A percentile compares a stretch with the other conserved stretches of the same genome.
Evolutionary conservation across 2,113 vertebrate genomes (phyloP).

Genomic region (Lepidothrix coronata): DNA sequence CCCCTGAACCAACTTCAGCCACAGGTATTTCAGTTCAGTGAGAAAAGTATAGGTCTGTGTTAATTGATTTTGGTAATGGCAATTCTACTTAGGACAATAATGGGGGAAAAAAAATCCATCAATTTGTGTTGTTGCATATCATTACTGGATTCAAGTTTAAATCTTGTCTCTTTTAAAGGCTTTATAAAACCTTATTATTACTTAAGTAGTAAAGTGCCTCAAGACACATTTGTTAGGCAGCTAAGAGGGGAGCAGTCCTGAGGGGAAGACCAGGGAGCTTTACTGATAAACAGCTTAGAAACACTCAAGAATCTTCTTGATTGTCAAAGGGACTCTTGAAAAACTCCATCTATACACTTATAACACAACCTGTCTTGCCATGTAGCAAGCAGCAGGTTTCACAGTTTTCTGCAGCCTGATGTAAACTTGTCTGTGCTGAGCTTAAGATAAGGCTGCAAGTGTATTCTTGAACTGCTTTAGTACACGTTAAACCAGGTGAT

Average conservation of each 20-base stretch:
- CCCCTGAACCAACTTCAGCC: neutral
- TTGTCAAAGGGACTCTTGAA: neutral
- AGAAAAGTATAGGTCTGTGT: neutral
- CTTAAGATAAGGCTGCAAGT: neutral
- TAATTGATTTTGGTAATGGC: neutral
- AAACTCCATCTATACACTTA: neutral
- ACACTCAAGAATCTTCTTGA: neutral
- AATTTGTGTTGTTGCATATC: neutral
- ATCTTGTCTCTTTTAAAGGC: neutral
- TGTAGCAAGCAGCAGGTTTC: neutral
- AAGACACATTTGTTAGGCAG: neutral
- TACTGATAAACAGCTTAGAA: neutral
- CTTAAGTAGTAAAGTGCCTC: neutral
- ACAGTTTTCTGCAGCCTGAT: neutral
- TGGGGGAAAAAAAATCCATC: neutral
- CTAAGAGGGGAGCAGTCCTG: neutral
- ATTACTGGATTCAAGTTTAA: neutral
- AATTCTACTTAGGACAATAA: neutral
- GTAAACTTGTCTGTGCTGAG: neutral
- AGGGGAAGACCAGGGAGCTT: neutral
- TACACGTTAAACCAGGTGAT: neutral
- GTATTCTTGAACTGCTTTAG: neutral
- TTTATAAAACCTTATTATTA: neutral
- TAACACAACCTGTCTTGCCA: neutral
- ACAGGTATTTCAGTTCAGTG: neutral